Percentiles rank a stretch among this genome's conserved stretches.
phyloP scores from a whole-genome alignment of 2,797 vertebrate species.

The Sebastiscus albofasciatus region DNA sequence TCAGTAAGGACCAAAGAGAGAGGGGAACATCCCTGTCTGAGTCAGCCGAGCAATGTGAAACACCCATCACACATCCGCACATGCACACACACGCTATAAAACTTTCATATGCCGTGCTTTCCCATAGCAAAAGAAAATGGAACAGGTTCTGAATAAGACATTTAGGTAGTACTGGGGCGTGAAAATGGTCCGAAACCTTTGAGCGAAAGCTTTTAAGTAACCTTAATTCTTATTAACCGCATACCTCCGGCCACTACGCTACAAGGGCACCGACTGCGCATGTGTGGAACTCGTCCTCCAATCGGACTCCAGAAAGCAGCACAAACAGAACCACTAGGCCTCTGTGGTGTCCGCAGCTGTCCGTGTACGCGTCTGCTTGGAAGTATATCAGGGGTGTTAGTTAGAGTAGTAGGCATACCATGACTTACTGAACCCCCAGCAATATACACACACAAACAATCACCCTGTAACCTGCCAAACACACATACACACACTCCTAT shows the following conservation, averaged over 20 bases:
- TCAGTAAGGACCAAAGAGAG: background rate
- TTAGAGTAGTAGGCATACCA: background rate
- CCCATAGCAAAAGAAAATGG: background rate
- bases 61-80: background rate
- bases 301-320: background rate
- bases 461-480: constrained; percentile 28
- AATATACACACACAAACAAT: constrained; percentile 33
- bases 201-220: background rate
- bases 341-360: background rate
- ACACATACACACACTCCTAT: constrained; percentile 20
- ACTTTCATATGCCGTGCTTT: background rate
- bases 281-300: background rate
- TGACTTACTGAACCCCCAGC: constrained; percentile 11
- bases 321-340: background rate
- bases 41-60: background rate
- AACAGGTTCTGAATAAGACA: background rate
- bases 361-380: background rate
- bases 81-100: background rate
- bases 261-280: background rate
- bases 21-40: background rate
- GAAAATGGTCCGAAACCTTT: background rate
- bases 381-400: background rate
- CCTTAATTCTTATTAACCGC: background rate
- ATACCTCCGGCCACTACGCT: background rate
- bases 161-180: background rate